Percentiles rank a stretch among this genome's conserved stretches.
These are phyloP conservation scores for Chlorodrepanis virens DNA, from an alignment of 2,113 vertebrate genomes.

Conservation along the genomic window DNA sequence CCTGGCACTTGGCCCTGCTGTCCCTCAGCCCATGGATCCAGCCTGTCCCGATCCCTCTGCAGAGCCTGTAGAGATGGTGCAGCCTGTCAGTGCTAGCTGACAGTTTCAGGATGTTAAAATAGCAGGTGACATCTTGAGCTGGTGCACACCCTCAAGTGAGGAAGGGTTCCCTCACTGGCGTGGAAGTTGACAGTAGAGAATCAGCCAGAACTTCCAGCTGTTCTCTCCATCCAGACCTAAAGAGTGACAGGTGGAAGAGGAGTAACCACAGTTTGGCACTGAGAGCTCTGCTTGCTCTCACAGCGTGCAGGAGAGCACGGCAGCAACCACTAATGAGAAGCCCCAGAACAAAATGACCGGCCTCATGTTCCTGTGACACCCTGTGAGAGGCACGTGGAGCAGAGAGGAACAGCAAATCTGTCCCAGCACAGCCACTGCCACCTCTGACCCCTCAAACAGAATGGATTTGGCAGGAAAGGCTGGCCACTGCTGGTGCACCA, in stretches of 20 bases:
- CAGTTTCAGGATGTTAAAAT: not conserved
- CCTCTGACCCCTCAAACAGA: not conserved
- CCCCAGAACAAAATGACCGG: not conserved
- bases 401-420: not conserved
- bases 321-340: not conserved
- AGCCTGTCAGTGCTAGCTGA: not conserved
- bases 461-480: slow-evolving; percentile 2
- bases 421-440: not conserved
- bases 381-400: fast-evolving
- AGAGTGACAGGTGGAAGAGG: not conserved
- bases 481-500: not conserved
- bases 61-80: not conserved
- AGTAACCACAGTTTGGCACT: not conserved
- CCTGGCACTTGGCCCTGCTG: fast-evolving
- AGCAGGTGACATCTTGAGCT: not conserved
- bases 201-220: not conserved
- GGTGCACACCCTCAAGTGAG: not conserved
- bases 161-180: not conserved
- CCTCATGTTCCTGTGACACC: not conserved
- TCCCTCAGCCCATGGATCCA: not conserved
- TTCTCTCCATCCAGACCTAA: not conserved
- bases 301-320: not conserved
- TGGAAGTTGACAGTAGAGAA: not conserved
- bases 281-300: not conserved
- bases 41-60: not conserved